A percentile compares a stretch with the other conserved stretches of the same genome.
These are phyloP conservation scores for Odontamblyopus lacepedii DNA, from an alignment of 2,797 vertebrate species.

Conservation along the genomic window DNA sequence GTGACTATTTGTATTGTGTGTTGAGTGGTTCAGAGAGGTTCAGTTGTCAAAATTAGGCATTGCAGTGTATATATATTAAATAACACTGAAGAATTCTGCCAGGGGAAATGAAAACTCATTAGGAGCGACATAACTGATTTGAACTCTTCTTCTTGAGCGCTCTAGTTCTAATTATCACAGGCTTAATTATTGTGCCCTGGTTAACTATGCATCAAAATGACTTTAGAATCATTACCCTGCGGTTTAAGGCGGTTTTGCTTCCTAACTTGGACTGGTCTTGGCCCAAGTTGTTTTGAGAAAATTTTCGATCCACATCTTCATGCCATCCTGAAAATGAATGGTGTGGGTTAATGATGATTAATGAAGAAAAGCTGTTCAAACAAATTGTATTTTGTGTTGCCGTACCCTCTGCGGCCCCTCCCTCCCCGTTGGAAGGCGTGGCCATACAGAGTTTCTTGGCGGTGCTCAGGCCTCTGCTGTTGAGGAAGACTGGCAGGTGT, in stretches of 20 bases:
- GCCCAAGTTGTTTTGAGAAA: constrained; percentile 87
- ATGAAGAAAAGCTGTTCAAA: not conserved
- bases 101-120: not conserved
- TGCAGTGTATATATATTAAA: not conserved
- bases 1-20: not conserved
- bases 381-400: not conserved
- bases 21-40: not conserved
- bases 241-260: constrained; percentile 91
- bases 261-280: constrained; percentile 90
- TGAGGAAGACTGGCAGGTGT: constrained; percentile 94
- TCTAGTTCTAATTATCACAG: not conserved
- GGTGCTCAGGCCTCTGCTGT: constrained; percentile 90
- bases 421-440: constrained; percentile 85
- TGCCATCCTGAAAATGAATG: constrained; percentile 77
- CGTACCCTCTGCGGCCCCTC: constrained; percentile 83
- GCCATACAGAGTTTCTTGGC: constrained; percentile 86
- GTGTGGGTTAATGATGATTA: not conserved
- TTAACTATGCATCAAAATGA: constrained; percentile 8
- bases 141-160: no score
- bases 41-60: not conserved
- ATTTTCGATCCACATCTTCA: constrained; percentile 89
- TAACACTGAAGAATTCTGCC: not conserved
- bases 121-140: no score
- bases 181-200: not conserved
- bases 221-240: constrained; percentile 81